phyloP scores from a whole-genome alignment of 2,797 vertebrate species.

The Catamblyrhynchus diadema region DNA sequence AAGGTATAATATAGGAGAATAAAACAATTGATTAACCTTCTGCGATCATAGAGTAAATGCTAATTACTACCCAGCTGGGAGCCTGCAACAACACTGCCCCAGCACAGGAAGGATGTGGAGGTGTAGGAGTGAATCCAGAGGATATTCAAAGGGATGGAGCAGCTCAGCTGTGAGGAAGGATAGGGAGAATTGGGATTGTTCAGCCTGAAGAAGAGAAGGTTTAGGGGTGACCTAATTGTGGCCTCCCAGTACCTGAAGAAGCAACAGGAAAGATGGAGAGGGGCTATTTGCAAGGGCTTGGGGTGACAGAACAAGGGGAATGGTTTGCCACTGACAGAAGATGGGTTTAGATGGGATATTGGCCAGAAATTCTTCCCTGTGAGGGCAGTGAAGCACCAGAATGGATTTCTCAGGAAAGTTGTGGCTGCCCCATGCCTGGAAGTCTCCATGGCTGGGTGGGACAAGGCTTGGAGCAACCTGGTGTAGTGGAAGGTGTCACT shows the following conservation, averaged over 20 bases:
- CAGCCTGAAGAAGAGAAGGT: not conserved
- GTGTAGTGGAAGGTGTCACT: not conserved
- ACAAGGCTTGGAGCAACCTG: not conserved
- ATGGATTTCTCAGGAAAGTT: not conserved
- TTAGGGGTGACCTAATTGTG: not conserved
- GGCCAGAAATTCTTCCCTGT: not conserved
- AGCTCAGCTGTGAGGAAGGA: not conserved
- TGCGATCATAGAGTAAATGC: not conserved
- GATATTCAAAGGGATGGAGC: not conserved
- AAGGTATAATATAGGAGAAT: not conserved
- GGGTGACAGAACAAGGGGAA: not conserved
- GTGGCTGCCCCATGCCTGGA: not conserved
- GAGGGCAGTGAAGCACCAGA: not conserved
- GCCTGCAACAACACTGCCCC: not conserved
- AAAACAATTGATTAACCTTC: not conserved
- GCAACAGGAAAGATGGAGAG: not conserved
- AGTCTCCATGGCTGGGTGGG: not conserved
- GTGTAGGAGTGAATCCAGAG: not conserved
- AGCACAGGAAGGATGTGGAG: not conserved
- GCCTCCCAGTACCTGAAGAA: not conserved
- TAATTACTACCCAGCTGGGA: not conserved
- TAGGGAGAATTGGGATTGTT: not conserved
- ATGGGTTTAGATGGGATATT: not conserved
- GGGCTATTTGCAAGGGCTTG: not conserved
- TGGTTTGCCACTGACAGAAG: not conserved